Conservation (phyloP, 2,888 invertebrate species). For the Spodoptera picta region DNA sequence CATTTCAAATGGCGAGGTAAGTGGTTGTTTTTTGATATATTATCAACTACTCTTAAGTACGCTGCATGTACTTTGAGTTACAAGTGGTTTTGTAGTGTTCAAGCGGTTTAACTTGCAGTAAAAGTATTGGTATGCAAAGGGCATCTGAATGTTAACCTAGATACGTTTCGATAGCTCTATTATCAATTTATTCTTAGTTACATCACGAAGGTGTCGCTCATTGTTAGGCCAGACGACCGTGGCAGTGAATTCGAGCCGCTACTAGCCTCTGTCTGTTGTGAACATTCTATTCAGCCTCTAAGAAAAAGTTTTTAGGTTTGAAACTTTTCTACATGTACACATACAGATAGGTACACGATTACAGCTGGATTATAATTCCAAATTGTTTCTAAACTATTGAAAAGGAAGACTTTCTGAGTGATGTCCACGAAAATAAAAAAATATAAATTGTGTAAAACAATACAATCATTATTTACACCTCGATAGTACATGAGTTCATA, state of each 20-base stretch:
- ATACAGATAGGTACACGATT: not conserved
- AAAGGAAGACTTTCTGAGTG: not conserved
- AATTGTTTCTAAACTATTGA: not conserved
- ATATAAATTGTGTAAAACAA: too few species aligned
- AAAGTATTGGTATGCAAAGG: conserved; percentile 52
- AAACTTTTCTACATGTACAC: conserved; percentile 11
- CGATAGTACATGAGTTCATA: too few species aligned
- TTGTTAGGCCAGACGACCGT: conserved; percentile 34
- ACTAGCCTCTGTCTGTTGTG: conserved; percentile 10
- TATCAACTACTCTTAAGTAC: conserved; percentile 14
- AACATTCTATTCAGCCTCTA: conserved; percentile 3
- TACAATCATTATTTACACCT: too few species aligned
- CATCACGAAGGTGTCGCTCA: conserved; percentile 31
- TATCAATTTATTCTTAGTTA: conserved; percentile 52
- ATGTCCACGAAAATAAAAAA: too few species aligned
- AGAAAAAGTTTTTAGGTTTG: conserved; percentile 22
- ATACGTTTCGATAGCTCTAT: conserved; percentile 37
- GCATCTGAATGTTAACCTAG: conserved; percentile 60
- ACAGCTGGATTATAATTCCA: not conserved
- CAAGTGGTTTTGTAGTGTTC: conserved; percentile 2
- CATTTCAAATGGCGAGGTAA: conserved; percentile 95
- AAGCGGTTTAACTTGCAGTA: conserved; percentile 38
- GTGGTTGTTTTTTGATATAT: conserved; percentile 53
- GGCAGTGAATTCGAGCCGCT: conserved; percentile 30
- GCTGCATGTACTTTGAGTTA: conserved; percentile 12